A percentile compares a stretch with the other conserved stretches of the same genome.
Conservation (phyloP, 2,888 invertebrate genomes). For the Macropis europaea region DNA sequence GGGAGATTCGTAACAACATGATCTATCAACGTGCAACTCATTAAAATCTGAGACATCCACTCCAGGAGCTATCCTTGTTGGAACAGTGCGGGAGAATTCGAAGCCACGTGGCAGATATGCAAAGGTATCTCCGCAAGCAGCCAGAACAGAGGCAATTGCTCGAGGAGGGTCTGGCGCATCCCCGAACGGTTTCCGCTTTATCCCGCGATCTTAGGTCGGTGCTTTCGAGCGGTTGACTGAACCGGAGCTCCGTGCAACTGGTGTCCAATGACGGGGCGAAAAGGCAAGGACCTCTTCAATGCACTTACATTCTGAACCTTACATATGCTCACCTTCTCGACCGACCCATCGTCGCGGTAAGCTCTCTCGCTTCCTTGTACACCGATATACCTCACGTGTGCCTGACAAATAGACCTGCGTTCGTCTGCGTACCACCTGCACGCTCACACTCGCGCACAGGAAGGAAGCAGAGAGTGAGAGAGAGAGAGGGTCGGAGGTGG, state of each 20-base stretch:
- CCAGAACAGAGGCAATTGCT: conserved; percentile 20
- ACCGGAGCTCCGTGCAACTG: conserved; percentile 57
- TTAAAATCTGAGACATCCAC: too few species aligned
- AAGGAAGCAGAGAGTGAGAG: conserved; percentile 31
- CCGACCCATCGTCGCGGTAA: conserved; percentile 46
- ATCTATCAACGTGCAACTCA: too few species aligned
- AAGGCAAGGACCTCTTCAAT: conserved; percentile 60
- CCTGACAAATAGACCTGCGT: conserved; percentile 39
- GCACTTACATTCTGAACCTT: conserved; percentile 61
- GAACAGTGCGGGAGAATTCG: too few species aligned
- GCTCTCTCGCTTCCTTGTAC: conserved; percentile 25
- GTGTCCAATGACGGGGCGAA: conserved; percentile 63
- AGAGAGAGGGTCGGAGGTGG: conserved; percentile 42
- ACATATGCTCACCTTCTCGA: conserved; percentile 58
- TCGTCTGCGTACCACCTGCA: neutral
- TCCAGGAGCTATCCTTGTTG: too few species aligned
- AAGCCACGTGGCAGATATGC: too few species aligned
- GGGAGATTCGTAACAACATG: too few species aligned
- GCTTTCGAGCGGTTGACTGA: conserved; percentile 50
- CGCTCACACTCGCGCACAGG: neutral
- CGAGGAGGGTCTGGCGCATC: neutral
- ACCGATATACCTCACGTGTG: conserved; percentile 34
- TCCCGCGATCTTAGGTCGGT: conserved; percentile 46
- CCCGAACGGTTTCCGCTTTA: conserved; percentile 30
- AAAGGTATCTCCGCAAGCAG: neutral